A percentile compares a stretch with the other conserved stretches of the same genome.
These are phyloP conservation scores for Drosophila pruinosa DNA, from an alignment of 1,140 invertebrate genomes.

Conservation along the genomic window DNA sequence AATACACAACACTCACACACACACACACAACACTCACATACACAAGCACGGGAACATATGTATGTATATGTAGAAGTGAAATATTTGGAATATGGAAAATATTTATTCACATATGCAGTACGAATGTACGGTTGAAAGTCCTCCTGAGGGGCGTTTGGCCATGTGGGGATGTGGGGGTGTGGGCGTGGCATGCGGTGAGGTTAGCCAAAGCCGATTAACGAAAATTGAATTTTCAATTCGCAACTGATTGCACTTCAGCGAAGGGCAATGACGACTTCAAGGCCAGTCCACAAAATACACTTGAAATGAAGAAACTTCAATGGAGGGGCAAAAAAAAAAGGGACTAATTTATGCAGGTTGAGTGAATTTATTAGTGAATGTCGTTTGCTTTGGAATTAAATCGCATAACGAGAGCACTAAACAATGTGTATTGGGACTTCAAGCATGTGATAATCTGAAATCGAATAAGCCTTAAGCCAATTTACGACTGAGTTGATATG, in stretches of 20 bases:
- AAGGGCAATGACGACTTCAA: not conserved
- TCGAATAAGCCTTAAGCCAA: not conserved
- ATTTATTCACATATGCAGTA: constrained; percentile 21
- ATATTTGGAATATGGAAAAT: constrained; percentile 34
- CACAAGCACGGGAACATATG: not conserved
- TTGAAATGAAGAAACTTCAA: not conserved
- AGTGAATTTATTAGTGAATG: constrained; percentile 48
- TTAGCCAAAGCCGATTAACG: constrained; percentile 74
- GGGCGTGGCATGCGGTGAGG: constrained; percentile 43
- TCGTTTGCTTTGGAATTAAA: constrained; percentile 22
- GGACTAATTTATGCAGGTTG: constrained; percentile 60
- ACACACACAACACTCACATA: not conserved
- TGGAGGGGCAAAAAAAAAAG: constrained; percentile 33
- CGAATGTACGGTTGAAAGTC: not conserved
- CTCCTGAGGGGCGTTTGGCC: too few species aligned
- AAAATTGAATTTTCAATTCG: constrained; percentile 77
- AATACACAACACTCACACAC: not conserved
- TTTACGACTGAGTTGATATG: not conserved
- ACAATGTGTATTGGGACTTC: not conserved
- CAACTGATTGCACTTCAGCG: constrained; percentile 66
- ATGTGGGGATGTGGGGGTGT: not conserved
- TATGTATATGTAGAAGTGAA: not conserved
- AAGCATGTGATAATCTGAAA: not conserved
- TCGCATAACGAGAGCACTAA: not conserved
- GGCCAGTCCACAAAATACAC: constrained; percentile 4